Evolutionary conservation across 2,888 invertebrate species (phyloP), one percentile per base, ranked within the genome.

Genomic region (Xestia rhomboidea): DNA sequence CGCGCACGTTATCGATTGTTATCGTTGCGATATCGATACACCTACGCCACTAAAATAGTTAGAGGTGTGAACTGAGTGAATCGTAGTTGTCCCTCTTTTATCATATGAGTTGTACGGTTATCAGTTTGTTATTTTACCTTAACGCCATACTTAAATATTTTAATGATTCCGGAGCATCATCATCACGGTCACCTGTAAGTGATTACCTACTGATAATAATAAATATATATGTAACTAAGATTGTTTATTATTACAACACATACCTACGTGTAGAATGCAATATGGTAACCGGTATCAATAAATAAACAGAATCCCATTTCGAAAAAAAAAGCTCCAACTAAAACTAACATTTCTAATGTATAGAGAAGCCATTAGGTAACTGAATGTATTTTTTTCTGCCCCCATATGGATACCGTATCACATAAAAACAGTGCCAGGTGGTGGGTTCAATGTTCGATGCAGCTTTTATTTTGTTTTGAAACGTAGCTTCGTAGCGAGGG

Each of bases 341-440:
- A 70, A 71, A 71, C 27, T 64, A 66, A 41, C n/a, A 83, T 66
- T 30, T 63, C 11, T n/a, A 66, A 77, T 57, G 41, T 49, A 73
- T 73, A 66, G n/a, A 34, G 62, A 60, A 73, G 62, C 69, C 63
- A 57, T 79, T 73, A 68, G 64, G 51, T 86, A 73, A 34, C 13
- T 34, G 76, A 57, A 51, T 63, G 27, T 72, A 64, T 27, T 64
- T 81, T 75, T 81, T 78, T 69, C 60, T 76, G 66, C 11, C 81
- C 76, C 79, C 86, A 73, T 82, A 80, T 82, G 87, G 82, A 81
- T 89, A 84, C 77, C 75, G 88, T 90, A 90, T 91, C 84, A 88
- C 77, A 92, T 89, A 92, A 93, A 92, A 92, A 92, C 91, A 90
- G 81, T 84, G 93, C 96, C 96, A 96, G 96, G 95, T 96, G 96